Evolutionary conservation across 2,113 vertebrate species (phyloP), one percentile per base, ranked within the genome.

Genomic region (Thymallus thymallus): DNA sequence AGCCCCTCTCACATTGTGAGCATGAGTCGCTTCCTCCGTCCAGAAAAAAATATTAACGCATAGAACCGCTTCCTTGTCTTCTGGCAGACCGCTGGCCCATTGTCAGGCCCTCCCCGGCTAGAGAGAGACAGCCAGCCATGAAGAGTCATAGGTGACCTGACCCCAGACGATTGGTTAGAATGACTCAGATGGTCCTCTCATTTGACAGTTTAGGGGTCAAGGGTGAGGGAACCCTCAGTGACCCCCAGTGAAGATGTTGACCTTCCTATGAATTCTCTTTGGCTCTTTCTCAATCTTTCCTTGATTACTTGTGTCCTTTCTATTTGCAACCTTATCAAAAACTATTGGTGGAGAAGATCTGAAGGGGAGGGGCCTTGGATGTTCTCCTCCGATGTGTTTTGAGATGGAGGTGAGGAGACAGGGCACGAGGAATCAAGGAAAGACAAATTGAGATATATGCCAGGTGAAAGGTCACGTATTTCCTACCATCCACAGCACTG

Each of bases 21-120:
- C 82, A 85, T 29, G 68, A 75, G 71, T 41, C 64, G 63, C 56
- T 61, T 84, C 73, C 69, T 84, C 78, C 2, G 16, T 46, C 55
- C 61, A 62, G 73, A 55, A 45, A 46, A 55, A 16, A 55, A 51
- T 1, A 55, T 29, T 58, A 60, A 65, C 4, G 26, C 30, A 24
- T 63, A 68, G 64, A 69, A 46, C 35, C 2, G 14, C 26, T 74
- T 58, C 70, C 66, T 48, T 73, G 48, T 78, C 46, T 46, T 64
- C 14, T 16, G 70, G 10, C 5, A 26, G 51, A 61, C 75, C 68
- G 16, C 71, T 74, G 73, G 71, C 22, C 65, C 71, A 61, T 35
- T 72, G 73, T 79, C 51, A 2, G 10, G 18, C 30, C 6, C 1
- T 1, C 29, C 22, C 12, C 29, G 10, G n/a, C 56, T 16, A 10